phyloP scores from a whole-genome alignment of 2,797 vertebrate genomes.

The Eulemur albifrons region DNA sequence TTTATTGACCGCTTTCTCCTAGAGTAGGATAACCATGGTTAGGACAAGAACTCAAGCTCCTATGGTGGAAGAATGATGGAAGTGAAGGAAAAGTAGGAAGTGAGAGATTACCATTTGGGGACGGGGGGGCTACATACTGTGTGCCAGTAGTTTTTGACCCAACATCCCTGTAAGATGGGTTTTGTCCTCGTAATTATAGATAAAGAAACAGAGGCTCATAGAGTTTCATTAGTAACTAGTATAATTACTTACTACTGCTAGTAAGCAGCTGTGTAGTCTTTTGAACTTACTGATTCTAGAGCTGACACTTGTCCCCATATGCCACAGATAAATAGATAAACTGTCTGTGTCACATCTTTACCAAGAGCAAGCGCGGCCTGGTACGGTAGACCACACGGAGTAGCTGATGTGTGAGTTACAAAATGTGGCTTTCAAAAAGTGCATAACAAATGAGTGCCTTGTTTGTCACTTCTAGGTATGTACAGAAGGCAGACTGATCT shows the following conservation, averaged over 20 bases:
- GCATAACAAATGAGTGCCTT: not conserved
- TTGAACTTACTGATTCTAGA: not conserved
- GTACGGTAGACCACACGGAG: accelerated
- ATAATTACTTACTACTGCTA: not conserved
- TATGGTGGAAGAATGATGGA: not conserved
- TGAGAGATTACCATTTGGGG: not conserved
- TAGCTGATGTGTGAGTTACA: not conserved
- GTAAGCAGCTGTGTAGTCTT: not conserved
- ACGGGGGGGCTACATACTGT: accelerated
- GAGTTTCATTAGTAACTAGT: not conserved
- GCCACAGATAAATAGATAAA: not conserved
- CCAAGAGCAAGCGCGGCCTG: not conserved
- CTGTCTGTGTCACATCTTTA: not conserved
- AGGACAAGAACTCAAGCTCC: not conserved
- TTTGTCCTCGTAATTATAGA: not conserved
- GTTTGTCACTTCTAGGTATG: conserved; percentile 90
- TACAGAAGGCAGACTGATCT: conserved; percentile 97
- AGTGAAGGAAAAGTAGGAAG: not conserved
- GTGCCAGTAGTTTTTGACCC: not conserved
- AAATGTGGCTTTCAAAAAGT: not conserved
- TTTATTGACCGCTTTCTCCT: not conserved
- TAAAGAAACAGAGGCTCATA: conserved; percentile 2
- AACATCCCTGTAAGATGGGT: not conserved
- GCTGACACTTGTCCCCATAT: not conserved
- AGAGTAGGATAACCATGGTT: not conserved